Evolutionary conservation across 2,113 vertebrate species (phyloP), one percentile per base, ranked within the genome.

Genomic region (Calyptommatus sinebrachiatus): DNA sequence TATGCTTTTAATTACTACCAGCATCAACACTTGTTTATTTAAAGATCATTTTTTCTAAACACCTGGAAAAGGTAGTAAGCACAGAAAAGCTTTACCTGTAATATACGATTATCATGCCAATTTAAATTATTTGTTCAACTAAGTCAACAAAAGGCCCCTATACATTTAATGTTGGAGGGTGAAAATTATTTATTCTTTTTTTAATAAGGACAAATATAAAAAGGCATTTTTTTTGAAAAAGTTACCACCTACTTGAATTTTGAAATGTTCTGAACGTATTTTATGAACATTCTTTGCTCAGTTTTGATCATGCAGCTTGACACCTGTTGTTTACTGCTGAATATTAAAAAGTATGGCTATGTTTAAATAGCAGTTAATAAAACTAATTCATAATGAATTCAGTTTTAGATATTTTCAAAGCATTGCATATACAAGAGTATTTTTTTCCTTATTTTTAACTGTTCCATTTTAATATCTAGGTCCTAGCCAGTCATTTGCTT

Each of bases 331-430:
- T 45, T 2, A 46, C 11, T 70, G 16, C 28, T 16, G 18, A 18
- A 73, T 18, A 57, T 57, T 50, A 88, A 83, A n/a, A 75, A 2
- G 12, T 26, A 35, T 77, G 63, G 9, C 26, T n/a, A 66, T 16
- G 26, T 78, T 21, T 21, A 41, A 83, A 1, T 22, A 79, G 11
- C 7, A 53, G 46, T 86, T 50, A 50, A 90, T 22, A n/a, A 82
- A 16, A 22, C n/a, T n/a, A 8, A 41, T 41, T 41, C n/a, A n/a
- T n/a, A n/a, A 41, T 41, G 35, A 41, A 41, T 41, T 41, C 35
- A 41, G 35, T 41, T 41, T 41, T 41, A 41, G 35, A 41, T 41
- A 41, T 41, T 41, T 41, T 41, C 35, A 41, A 41, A 41, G 35
- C 35, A 41, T 41, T 41, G 35, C 35, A 41, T 41, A 5, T 41